Evolutionary conservation across 2,888 invertebrate genomes (phyloP).

Genomic region (Diadromus collaris): DNA sequence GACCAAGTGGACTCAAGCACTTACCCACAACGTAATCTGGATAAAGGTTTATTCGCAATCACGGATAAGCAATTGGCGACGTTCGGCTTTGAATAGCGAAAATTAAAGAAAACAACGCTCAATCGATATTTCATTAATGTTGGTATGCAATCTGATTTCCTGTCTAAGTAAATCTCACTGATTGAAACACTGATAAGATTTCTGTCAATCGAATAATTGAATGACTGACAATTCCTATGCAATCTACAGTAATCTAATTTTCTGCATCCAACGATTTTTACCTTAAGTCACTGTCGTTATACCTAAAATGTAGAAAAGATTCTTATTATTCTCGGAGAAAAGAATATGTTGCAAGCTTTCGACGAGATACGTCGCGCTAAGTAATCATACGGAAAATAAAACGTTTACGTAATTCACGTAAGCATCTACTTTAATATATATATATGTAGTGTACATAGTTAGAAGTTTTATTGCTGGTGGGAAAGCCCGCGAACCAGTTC

Average conservation of each 20-base stretch:
- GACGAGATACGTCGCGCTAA: not conserved
- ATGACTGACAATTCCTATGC: not conserved
- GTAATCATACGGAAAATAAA: constrained; percentile 34
- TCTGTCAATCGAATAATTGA: not conserved
- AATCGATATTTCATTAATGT: constrained; percentile 1
- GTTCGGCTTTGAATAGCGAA: constrained; percentile 19
- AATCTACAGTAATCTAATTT: not conserved
- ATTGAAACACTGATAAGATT: not conserved
- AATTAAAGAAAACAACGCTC: constrained; percentile 39
- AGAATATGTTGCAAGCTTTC: constrained; percentile 11
- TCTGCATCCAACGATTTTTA: not conserved
- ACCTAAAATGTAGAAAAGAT: not conserved
- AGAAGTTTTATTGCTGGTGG: not conserved
- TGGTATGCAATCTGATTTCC: not conserved
- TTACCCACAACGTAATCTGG: no score
- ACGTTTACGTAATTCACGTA: constrained; percentile 32
- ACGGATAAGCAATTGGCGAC: constrained; percentile 43
- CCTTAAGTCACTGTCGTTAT: not conserved
- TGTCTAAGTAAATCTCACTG: not conserved
- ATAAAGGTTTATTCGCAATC: not conserved
- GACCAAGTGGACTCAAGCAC: not conserved
- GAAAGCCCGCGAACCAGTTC: constrained; percentile 41
- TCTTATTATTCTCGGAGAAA: constrained; percentile 5
- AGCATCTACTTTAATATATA: constrained; percentile 23
- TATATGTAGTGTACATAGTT: not conserved